Conservation (phyloP, 2,888 invertebrate species). For the Ichneumon xanthorius region DNA sequence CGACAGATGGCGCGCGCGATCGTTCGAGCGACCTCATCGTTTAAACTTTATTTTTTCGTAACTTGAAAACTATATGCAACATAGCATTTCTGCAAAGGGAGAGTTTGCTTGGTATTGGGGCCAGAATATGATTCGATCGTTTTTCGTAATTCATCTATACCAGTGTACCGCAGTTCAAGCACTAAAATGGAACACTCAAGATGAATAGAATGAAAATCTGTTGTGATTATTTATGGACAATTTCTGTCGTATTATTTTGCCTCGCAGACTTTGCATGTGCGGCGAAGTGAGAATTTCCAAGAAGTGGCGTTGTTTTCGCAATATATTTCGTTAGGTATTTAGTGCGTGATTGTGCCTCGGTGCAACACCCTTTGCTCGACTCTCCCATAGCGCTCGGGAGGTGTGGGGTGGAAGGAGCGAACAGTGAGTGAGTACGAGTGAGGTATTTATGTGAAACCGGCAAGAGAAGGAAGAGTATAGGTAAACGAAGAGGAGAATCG, state of each 20-base stretch:
- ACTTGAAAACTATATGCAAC: not conserved
- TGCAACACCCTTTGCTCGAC: slow-evolving; percentile 19
- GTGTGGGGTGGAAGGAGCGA: slow-evolving; percentile 55
- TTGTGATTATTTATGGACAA: not conserved
- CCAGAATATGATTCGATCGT: not conserved
- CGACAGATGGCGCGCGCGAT: not conserved
- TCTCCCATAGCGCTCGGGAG: not conserved
- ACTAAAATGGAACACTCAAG: not conserved
- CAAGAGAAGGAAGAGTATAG: slow-evolving; percentile 26
- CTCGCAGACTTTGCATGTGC: slow-evolving; percentile 2
- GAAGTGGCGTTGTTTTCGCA: slow-evolving; percentile 51
- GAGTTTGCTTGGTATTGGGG: not conserved
- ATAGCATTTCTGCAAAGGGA: not conserved
- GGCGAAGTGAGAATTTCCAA: not conserved
- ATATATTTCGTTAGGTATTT: slow-evolving; percentile 71
- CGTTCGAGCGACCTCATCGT: not conserved
- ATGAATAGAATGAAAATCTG: not conserved
- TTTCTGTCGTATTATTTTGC: not conserved
- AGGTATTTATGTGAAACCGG: slow-evolving; percentile 19
- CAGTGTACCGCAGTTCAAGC: too few species aligned
- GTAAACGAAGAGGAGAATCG: slow-evolving; percentile 45
- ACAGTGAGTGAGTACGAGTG: slow-evolving; percentile 41
- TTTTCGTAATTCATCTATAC: not conserved
- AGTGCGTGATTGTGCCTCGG: slow-evolving; percentile 72
- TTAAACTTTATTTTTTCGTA: not conserved